Evolutionary conservation across 2,888 invertebrate genomes (phyloP), one percentile per base, ranked within the genome.

Genomic region (Caenorhabditis auriculariae): DNA sequence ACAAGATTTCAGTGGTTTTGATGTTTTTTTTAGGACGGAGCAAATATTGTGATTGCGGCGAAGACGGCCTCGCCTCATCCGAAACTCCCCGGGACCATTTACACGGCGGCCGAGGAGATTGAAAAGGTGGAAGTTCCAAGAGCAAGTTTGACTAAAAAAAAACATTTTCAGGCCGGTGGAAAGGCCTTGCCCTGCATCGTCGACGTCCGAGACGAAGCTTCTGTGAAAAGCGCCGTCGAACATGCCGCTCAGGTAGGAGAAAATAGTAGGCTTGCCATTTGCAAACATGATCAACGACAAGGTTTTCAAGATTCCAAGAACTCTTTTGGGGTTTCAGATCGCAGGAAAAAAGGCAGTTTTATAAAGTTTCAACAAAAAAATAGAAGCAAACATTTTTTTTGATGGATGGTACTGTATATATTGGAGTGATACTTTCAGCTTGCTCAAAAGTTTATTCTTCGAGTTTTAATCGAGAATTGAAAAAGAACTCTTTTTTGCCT

Each of bases 21-120:
- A 12, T 41, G 15, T n/a, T 21, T n/a, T n/a, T n/a, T n/a, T 9
- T 17, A 87, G 83, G 92, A 93, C 87, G 93, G 93, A 26, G 93
- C 92, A 0, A 93, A 93, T 83, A 86, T 93, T 75, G 89, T 92
- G 19, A 87, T 93, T 66, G 92, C 92, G 50, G 93, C 93, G 4
- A 93, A 93, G 86, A 93, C 93, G 24, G 90, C 89, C 0, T 88
- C 89, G 66, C 88, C 91, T 0, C 91, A 93, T 86, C 91, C 92
- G 0, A 93, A 91, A 83, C 84, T 93, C 35, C 90, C 91, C 21
- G 93, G 93, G 64, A 93, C 93, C 39, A 92, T 93, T 82, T 92
- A 90, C 83, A 88, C 90, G 4, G 90, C 91, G 46, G 91, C 91
- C 9, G 87, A 90, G 85, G 92, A 93, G 87, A 88, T 91, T 91